These are phyloP conservation scores for Patella depressa DNA, from an alignment of 2,888 invertebrate species.

Conservation along the genomic window DNA sequence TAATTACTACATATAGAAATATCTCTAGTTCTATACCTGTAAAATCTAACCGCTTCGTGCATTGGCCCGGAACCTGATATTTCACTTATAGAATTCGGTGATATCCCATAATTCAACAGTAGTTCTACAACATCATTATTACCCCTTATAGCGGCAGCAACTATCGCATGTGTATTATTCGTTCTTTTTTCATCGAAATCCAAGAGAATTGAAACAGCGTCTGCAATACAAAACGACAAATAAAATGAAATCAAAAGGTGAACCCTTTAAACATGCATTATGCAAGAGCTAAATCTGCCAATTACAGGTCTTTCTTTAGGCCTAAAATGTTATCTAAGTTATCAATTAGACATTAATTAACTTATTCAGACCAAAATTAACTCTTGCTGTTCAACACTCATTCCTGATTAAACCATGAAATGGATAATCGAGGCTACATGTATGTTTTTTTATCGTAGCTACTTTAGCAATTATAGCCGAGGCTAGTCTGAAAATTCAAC, in stretches of 20 bases:
- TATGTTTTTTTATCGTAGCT: too few species aligned
- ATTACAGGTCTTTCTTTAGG: too few species aligned
- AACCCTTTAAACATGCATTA: not conserved
- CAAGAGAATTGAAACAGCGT: conserved; percentile 55
- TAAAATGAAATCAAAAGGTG: not conserved
- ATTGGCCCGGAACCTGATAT: conserved; percentile 47
- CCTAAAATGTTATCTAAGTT: too few species aligned
- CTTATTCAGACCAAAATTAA: too few species aligned
- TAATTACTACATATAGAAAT: too few species aligned
- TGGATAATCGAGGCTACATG: too few species aligned
- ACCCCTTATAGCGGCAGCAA: conserved; percentile 58
- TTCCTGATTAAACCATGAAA: too few species aligned
- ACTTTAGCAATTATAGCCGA: too few species aligned
- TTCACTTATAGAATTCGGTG: conserved; percentile 50
- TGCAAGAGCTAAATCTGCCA: too few species aligned
- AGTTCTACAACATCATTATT: conserved; percentile 54
- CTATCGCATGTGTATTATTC: conserved; percentile 51
- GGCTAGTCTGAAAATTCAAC: too few species aligned
- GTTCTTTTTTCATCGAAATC: conserved; percentile 47
- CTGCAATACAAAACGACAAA: conserved; percentile 33
- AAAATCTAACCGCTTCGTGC: conserved; percentile 60
- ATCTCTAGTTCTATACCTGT: conserved; percentile 40
- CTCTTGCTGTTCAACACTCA: too few species aligned
- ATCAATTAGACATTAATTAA: too few species aligned
- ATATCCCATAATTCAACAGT: conserved; percentile 58